Evolutionary conservation across 2,888 invertebrate species (phyloP), one percentile per base, ranked within the genome.

Genomic region (Lepidonotus clava): DNA sequence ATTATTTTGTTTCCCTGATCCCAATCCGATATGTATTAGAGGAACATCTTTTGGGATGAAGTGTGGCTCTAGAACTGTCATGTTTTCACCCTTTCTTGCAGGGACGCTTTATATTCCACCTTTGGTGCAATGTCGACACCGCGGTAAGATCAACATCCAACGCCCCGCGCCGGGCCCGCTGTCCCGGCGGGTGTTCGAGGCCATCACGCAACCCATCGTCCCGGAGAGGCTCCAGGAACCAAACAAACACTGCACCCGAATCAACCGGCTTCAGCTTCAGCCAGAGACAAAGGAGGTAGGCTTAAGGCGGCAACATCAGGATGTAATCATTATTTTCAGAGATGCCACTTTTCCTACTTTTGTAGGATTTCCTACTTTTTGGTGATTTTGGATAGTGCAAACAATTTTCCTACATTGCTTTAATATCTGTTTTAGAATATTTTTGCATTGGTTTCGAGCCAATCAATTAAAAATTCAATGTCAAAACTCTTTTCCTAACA

Each of bases 111-210:
- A 46, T 28, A 46, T 85, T 8, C 85, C 85, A 14, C 85, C 85
- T 0, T 36, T 85, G 46, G 53, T 85, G 32, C 85, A 85, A 71
- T 85, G 85, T 46, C 71, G 85, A 8, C 85, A 85, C 71, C 71
- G 85, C 4, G 85, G 85, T 18, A 85, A 85, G 76, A 71, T 85
- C 71, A 66, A 85, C 51, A 71, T 85, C n/a, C 40, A 46, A n/a
- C 24, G 76, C 1, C 83, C 61, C 18, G 41, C 83, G 61, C 86
- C 87, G 18, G 83, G 76, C 14, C 67, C 56, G 28, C 34, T 86
- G 24, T 80, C 85, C 41, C 71, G 88, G 21, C 84, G 87, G 4
- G 61, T 86, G 28, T 53, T 88, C n/a, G 87, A 86, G 32, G 87
- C 86, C 4, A 71, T 88, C 38, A 86, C 87, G 28, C 66, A 76